Base-by-base conservation (phyloP, 2,888 invertebrate species). In the Dryococelus australis region DNA sequence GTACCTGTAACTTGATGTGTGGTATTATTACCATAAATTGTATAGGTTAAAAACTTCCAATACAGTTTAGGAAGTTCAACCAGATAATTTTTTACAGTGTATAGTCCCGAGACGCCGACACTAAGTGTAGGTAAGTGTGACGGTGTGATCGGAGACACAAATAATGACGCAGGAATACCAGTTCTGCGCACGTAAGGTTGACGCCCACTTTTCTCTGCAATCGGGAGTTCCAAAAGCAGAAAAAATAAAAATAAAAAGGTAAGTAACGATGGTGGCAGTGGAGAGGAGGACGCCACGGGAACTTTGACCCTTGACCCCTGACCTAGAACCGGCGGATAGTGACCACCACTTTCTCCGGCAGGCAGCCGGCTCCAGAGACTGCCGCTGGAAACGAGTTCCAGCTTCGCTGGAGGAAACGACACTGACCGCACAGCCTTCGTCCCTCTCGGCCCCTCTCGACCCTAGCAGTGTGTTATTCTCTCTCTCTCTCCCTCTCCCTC, bases 221-320 rank as follows among this genome's bases (percentile, higher is more conserved):
- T 65, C 10, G n/a, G 65, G 1, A 65, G 20, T 8, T 8, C 16
- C 47, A 47, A 16, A 47, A 8, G 65, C 12, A 65, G 24, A 24
- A 16, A 65, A 65, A 10, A 65, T 1, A 1, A 65, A n/a, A n/a
- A 65, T n/a, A 65, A 24, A 65, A 24, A 65, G 8, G 8, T 65
- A n/a, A 65, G n/a, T 65, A n/a, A 65, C 65, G 65, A n/a, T n/a
- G 65, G 65, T 20, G 65, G 20, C n/a, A 24, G n/a, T 1, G 65
- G 16, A 10, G 65, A 65, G 10, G n/a, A 65, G 13, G 65, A 8
- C 24, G 8, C 24, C 24, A 2, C 24, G 65, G 1, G 24, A n/a
- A 20, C 65, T 65, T n/a, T n/a, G 65, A 65, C 65, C 65, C 65
- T 65, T 65, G 65, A 65, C 65, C 65, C 65, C 65, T 65, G 65